Percentiles rank a stretch among this genome's conserved stretches.
These are phyloP conservation scores for Kuschelorhynchus macadamiae DNA, from an alignment of 2,888 invertebrate species.

Conservation along the genomic window DNA sequence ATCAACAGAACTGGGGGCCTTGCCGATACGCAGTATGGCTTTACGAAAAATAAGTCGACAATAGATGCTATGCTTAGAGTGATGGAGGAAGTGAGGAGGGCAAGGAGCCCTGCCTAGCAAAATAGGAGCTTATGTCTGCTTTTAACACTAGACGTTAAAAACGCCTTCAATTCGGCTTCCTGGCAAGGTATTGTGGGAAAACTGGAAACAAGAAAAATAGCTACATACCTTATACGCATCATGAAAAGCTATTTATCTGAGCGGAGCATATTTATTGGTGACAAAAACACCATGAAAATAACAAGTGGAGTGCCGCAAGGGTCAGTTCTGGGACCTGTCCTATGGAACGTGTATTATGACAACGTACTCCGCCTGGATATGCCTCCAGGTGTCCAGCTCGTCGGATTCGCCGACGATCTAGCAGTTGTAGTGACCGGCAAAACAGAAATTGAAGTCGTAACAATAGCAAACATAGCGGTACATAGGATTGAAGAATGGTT, in stretches of 20 bases:
- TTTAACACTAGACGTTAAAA: not conserved
- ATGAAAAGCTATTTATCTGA: not conserved
- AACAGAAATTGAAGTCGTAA: not conserved
- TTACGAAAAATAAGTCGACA: not conserved
- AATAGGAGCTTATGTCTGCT: not conserved
- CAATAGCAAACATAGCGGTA: not conserved
- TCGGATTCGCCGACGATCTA: too few species aligned
- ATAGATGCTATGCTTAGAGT: slow-evolving; percentile 3
- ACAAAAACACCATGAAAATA: too few species aligned
- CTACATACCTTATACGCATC: not conserved
- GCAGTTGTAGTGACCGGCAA: not conserved
- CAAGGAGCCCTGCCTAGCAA: not conserved
- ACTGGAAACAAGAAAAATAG: not conserved
- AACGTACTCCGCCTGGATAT: not conserved
- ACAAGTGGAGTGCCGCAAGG: not conserved
- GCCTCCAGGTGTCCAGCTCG: too few species aligned
- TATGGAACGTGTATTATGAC: not conserved
- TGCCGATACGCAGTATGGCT: not conserved
- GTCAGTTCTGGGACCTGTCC: not conserved
- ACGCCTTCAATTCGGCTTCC: too few species aligned
- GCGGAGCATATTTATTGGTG: not conserved
- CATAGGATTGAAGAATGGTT: not conserved
- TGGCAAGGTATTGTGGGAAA: not conserved
- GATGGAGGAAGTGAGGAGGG: too few species aligned
- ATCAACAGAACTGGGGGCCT: not conserved